Conservation (phyloP, 2,113 vertebrate genomes). For the Parotia lawesii region DNA sequence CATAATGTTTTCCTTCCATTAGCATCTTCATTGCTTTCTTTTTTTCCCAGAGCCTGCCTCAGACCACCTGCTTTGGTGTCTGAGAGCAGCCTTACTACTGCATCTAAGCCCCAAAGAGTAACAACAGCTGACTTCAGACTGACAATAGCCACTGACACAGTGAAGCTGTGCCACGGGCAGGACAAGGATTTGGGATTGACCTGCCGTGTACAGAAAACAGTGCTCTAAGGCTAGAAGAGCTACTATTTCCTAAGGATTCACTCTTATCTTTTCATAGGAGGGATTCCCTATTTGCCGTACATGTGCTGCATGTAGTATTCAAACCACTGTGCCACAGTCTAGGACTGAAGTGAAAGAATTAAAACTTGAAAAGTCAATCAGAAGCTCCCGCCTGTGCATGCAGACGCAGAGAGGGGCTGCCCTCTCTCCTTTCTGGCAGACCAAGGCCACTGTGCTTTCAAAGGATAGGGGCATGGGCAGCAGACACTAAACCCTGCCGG, state of each 20-base stretch:
- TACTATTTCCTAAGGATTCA: neutral
- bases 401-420: neutral
- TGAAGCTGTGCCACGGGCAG: accelerated
- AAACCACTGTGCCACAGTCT: neutral
- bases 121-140: neutral
- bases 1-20: neutral
- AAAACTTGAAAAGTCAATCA: neutral
- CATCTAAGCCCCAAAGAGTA: neutral
- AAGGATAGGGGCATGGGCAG: accelerated
- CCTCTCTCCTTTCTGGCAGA: neutral
- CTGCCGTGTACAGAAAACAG: neutral
- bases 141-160: neutral
- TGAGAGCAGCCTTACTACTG: neutral
- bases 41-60: neutral
- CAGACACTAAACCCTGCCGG: accelerated
- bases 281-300: neutral
- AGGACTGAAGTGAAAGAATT: neutral
- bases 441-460: neutral
- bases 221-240: neutral
- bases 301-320: accelerated
- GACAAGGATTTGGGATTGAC: neutral
- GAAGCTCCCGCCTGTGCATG: neutral
- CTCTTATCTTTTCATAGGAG: neutral
- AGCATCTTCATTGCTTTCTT: neutral
- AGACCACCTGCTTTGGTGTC: neutral